A percentile compares a stretch with the other conserved stretches of the same genome.
These are phyloP conservation scores for Cylloceria caligata DNA, from an alignment of 2,888 invertebrate genomes.

Conservation along the genomic window DNA sequence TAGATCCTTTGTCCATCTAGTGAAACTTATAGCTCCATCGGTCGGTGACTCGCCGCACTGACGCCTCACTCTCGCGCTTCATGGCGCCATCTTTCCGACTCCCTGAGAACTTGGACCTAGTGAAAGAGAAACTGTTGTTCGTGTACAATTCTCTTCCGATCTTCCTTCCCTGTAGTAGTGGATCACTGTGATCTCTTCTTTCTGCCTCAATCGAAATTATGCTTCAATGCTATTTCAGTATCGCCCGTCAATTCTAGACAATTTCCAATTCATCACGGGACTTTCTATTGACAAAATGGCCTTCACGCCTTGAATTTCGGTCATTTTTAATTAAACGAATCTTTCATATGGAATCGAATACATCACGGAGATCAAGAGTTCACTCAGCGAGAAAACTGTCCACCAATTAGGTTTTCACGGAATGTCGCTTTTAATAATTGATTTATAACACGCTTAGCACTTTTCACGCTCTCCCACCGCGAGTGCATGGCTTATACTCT, in stretches of 20 bases:
- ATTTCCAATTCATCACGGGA: not conserved
- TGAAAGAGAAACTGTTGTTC: slow-evolving; percentile 59
- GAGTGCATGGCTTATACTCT: not conserved
- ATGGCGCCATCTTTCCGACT: slow-evolving; percentile 42
- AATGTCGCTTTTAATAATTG: slow-evolving; percentile 68
- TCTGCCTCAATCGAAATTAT: slow-evolving; percentile 18
- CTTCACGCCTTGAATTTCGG: not conserved
- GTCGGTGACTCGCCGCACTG: not conserved
- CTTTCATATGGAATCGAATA: not conserved
- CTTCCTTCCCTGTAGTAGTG: slow-evolving; percentile 66
- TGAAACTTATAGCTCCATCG: slow-evolving; percentile 62
- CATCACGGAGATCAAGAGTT: slow-evolving; percentile 23
- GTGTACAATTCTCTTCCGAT: slow-evolving; percentile 43
- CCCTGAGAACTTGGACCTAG: not conserved
- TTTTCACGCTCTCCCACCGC: slow-evolving; percentile 64
- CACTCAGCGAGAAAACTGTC: slow-evolving; percentile 41
- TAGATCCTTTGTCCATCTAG: not conserved
- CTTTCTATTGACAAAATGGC: not conserved
- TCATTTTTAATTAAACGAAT: not conserved
- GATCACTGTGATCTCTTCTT: slow-evolving; percentile 39
- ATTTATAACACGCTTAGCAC: slow-evolving; percentile 66
- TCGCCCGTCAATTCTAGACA: not conserved
- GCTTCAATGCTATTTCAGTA: not conserved
- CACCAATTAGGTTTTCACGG: slow-evolving; percentile 52
- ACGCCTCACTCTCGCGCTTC: not conserved